A percentile compares a stretch with the other conserved stretches of the same genome.
These are phyloP conservation scores for Glaucomys volans DNA, from an alignment of 2,113 vertebrate genomes.

Conservation along the genomic window DNA sequence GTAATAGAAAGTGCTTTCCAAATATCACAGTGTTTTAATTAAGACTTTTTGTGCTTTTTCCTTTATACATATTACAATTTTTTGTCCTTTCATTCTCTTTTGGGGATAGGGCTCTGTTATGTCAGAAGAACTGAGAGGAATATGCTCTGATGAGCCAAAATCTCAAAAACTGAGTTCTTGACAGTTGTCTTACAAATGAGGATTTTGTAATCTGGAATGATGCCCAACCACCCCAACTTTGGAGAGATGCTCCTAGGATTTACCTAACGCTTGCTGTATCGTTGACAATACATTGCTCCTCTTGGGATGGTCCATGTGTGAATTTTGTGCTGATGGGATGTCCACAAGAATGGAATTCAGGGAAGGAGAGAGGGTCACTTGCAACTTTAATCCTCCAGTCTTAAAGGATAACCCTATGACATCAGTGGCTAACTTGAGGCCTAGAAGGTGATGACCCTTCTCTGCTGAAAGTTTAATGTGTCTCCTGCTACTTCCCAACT, in stretches of 20 bases:
- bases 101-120: neutral
- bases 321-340: neutral
- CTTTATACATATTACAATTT: constrained; percentile 62
- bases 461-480: constrained; percentile 79
- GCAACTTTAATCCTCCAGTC: neutral
- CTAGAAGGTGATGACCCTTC: constrained; percentile 44
- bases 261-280: neutral
- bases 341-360: neutral
- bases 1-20: constrained; percentile 75
- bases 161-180: constrained; percentile 33
- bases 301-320: neutral
- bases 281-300: neutral
- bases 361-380: neutral
- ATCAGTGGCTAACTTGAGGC: constrained; percentile 81
- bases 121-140: constrained; percentile 41
- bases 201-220: neutral
- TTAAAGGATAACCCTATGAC: constrained; percentile 84
- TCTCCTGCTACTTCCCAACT: constrained; percentile 73
- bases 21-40: constrained; percentile 71
- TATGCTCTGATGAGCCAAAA: constrained; percentile 37
- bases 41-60: constrained; percentile 62
- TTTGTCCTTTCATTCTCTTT: neutral
- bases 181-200: constrained; percentile 9
- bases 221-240: neutral
- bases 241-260: neutral